Base-by-base conservation (phyloP, 2,888 invertebrate genomes). In the Ariolimax columbianus region DNA sequence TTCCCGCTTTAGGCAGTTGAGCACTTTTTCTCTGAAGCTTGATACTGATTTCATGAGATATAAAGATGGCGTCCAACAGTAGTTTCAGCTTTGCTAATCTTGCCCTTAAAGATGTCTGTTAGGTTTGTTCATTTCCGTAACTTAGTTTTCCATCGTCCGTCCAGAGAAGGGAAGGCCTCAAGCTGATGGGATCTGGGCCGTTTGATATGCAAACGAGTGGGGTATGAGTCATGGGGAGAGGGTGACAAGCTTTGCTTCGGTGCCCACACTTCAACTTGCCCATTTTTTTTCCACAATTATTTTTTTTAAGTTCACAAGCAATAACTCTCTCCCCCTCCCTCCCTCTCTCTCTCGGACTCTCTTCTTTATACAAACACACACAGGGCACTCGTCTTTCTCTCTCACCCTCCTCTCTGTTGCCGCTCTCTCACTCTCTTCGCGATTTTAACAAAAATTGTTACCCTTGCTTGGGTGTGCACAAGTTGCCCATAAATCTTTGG, bases 121-220 rank as follows among this genome's bases (percentile, higher is more conserved):
- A 75, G 51, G 51, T 51, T 75, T 75, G 2, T 75, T 30, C 75
- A 75, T 51, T 33, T 47, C 43, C 30, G 75, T 75, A 51, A 75
- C 26, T 75, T 75, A 51, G 47, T 47, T 75, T 47, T 23, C 51
- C 51, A 26, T 0, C 23, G 0, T 17, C 6, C 30, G 6, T 23
- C 23, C 33, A 30, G 0, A 17, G 51, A 30, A 75, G 47, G 17
- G 51, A 26, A 51, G 43, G 23, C 51, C 51, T 51, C 51, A n/a
- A 51, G 33, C 33, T 51, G 33, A 75, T 33, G 51, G 36, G 51
- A 75, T 75, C 75, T 33, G 19, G 7, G 33, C 33, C 75, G 75
- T 75, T 75, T 75, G 51, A 75, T 75, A 75, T 75, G 47, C 75
- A 75, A 75, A 75, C 51, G 47, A 51, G 6, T 30, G 30, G 75